These are phyloP conservation scores for Phenganax subtilis DNA, from an alignment of 92 coral and sea anemone genomes.

Conservation along the genomic window DNA sequence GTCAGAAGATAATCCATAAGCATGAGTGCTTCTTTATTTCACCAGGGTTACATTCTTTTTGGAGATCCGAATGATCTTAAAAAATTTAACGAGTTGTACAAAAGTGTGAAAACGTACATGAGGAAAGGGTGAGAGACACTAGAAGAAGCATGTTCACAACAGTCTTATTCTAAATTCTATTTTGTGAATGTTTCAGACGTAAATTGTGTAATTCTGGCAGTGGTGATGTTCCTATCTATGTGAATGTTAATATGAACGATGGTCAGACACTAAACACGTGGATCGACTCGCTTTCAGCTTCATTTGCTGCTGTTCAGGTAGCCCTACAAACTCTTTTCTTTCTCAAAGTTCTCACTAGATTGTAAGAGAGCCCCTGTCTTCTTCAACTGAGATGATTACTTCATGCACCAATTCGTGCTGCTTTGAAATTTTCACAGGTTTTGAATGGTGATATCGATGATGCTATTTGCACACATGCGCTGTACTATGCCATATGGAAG, in stretches of 20 bases:
- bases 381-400: neutral
- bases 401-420: neutral
- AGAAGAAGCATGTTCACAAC: neutral
- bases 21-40: neutral
- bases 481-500: constrained; percentile 87
- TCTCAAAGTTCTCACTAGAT: no score
- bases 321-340: neutral
- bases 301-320: constrained; percentile 98
- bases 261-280: constrained; percentile 75
- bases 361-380: neutral
- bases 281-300: constrained; percentile 88
- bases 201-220: constrained; percentile 70
- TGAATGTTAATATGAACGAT: constrained; percentile 78
- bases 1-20: neutral
- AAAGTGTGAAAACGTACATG: constrained; percentile 55
- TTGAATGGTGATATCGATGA: constrained; percentile 92
- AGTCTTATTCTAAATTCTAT: neutral
- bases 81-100: constrained; percentile 82
- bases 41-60: constrained; percentile 87
- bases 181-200: constrained; percentile 53
- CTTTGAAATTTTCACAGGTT: constrained; percentile 50
- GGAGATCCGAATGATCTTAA: constrained; percentile 84
- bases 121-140: constrained; percentile 67
- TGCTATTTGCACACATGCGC: constrained; percentile 93
- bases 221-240: constrained; percentile 79